These are phyloP conservation scores for Apodemia zela DNA, from an alignment of 2,888 invertebrate species.

Conservation along the genomic window DNA sequence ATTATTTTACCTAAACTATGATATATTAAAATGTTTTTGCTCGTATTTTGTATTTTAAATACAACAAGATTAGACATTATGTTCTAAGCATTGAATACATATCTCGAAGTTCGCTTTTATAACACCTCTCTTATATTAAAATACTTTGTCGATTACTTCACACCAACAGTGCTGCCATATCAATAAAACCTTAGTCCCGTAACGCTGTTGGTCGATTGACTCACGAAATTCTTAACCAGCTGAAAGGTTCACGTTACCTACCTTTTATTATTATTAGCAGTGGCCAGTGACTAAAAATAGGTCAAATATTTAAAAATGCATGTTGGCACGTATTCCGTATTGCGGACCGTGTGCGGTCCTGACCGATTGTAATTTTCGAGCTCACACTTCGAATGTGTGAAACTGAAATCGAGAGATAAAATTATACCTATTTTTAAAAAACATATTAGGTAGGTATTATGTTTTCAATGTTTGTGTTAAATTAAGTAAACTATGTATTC, in stretches of 20 bases:
- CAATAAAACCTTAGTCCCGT: conserved; percentile 38
- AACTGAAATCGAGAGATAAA: conserved; percentile 22
- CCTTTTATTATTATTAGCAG: conserved; percentile 79
- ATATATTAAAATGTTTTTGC: not conserved
- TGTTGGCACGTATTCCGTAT: conserved; percentile 55
- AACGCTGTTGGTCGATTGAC: conserved; percentile 33
- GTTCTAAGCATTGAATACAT: not conserved
- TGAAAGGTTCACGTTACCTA: conserved; percentile 74
- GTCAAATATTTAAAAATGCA: conserved; percentile 74
- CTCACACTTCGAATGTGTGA: conserved; percentile 47
- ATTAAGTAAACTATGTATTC: no score
- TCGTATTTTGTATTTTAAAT: not conserved
- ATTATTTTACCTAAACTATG: conserved; percentile 20
- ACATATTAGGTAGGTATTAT: no score
- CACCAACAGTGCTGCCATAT: conserved; percentile 43
- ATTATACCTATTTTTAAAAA: conserved; percentile 15
- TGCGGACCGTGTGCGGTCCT: conserved; percentile 40
- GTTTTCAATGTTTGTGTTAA: no score
- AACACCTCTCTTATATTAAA: not conserved
- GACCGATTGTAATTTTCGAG: conserved; percentile 49
- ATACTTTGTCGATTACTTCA: not conserved
- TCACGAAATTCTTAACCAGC: conserved; percentile 50
- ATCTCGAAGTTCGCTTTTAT: not conserved
- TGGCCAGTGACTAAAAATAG: conserved; percentile 74
- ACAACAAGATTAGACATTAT: not conserved